Percentiles rank a stretch among this genome's conserved stretches.
Evolutionary conservation across 2,888 invertebrate genomes (phyloP).

Genomic region (Parascotia fuliginaria): DNA sequence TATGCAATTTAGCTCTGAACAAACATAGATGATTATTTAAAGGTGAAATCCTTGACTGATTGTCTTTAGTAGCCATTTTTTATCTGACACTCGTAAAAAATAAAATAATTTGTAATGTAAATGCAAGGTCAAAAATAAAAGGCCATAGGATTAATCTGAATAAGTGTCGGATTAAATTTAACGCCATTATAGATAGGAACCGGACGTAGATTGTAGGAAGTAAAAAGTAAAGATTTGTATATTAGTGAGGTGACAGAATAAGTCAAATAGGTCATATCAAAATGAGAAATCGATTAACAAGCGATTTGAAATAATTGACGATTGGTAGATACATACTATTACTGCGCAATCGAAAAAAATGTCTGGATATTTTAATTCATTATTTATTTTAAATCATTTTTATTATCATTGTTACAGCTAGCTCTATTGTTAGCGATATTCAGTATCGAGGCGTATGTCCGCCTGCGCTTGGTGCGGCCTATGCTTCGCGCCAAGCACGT

Average conservation of each 20-base stretch:
- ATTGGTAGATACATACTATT: no score
- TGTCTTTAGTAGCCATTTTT: constrained; percentile 6
- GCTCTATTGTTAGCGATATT: constrained; percentile 88
- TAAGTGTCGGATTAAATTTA: constrained; percentile 27
- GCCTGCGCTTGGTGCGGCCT: constrained; percentile 91
- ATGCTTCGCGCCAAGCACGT: constrained; percentile 90
- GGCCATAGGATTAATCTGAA: constrained; percentile 35
- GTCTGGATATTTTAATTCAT: no score
- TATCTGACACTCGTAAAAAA: constrained; percentile 3
- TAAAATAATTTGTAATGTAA: constrained; percentile 32
- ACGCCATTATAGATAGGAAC: constrained; percentile 25
- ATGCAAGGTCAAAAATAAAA: constrained; percentile 46
- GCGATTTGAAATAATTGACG: no score
- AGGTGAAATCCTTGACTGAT: constrained; percentile 21
- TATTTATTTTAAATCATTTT: no score
- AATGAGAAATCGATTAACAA: no score
- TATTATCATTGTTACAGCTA: constrained; percentile 83
- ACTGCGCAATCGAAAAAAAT: no score
- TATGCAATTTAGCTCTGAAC: constrained; percentile 1
- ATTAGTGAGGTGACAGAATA: constrained; percentile 15
- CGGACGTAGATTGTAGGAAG: constrained; percentile 37
- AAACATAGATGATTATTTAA: constrained; percentile 6
- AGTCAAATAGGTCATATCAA: constrained; percentile 4
- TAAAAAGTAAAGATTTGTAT: constrained; percentile 6
- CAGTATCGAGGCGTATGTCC: constrained; percentile 90